phyloP scores from a whole-genome alignment of 2,113 vertebrate species.

The Mionectes macconnelli region DNA sequence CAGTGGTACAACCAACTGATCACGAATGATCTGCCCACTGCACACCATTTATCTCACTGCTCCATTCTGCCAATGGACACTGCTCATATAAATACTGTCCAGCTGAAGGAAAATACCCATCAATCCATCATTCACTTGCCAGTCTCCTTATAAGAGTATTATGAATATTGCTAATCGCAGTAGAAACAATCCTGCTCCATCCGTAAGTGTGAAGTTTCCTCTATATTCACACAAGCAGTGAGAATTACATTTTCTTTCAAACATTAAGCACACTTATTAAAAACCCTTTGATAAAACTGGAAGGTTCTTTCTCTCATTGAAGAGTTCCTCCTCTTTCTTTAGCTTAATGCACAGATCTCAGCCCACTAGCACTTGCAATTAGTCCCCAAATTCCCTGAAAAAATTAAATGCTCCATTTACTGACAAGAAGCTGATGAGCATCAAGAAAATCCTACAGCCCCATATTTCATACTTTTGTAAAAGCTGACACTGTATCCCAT shows the following conservation, averaged over 20 bases:
- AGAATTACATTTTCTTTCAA: not conserved
- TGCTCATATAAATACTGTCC: not conserved
- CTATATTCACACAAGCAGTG: not conserved
- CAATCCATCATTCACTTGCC: not conserved
- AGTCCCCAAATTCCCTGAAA: not conserved
- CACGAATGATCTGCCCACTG: fast-evolving
- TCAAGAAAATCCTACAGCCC: not conserved
- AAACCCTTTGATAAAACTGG: not conserved
- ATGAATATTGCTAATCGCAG: not conserved
- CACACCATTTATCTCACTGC: not conserved
- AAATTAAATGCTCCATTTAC: not conserved
- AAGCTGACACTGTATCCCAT: not conserved
- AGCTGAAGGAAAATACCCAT: not conserved
- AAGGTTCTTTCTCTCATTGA: not conserved
- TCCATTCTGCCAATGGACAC: not conserved
- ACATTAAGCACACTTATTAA: not conserved
- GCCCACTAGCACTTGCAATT: not conserved
- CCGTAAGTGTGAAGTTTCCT: fast-evolving
- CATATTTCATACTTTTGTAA: fast-evolving
- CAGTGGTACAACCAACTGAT: not conserved
- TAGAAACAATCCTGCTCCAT: not conserved
- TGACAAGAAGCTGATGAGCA: not conserved
- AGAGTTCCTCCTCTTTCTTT: not conserved
- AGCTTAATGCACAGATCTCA: not conserved
- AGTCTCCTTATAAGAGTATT: not conserved